phyloP scores from a whole-genome alignment of 2,113 vertebrate genomes.

The Tonatia bakeri region DNA sequence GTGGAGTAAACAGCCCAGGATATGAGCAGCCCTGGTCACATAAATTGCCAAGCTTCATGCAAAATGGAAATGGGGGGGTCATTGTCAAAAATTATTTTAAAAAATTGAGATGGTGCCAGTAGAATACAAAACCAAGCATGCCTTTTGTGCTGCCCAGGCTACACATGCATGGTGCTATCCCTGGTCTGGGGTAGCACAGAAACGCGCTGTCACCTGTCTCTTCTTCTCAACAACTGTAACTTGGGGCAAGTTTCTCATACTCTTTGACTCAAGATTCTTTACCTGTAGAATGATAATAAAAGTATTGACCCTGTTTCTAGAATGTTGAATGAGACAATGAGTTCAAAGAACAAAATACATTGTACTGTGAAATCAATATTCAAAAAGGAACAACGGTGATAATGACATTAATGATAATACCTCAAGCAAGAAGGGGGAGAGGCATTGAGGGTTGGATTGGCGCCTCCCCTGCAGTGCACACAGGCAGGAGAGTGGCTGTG shows the following conservation, averaged over 20 bases:
- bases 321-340: not conserved
- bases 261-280: not conserved
- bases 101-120: not conserved
- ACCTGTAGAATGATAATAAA: not conserved
- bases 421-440: not conserved
- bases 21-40: rapidly evolving
- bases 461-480: rapidly evolving
- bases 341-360: not conserved
- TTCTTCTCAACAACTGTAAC: not conserved
- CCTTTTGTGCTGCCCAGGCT: not conserved
- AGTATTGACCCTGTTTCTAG: not conserved
- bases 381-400: not conserved
- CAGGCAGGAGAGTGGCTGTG: not conserved
- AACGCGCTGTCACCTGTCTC: not conserved
- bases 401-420: not conserved
- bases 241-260: not conserved
- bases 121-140: not conserved
- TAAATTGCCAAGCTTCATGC: too few relatives aligned
- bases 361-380: not conserved
- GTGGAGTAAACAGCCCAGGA: too few relatives aligned
- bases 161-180: not conserved
- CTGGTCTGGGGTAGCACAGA: not conserved
- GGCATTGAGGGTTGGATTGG: not conserved
- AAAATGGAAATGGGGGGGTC: not conserved
- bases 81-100: not conserved